Conservation (phyloP, 2,888 invertebrate genomes). For the Andrena minutula region DNA sequence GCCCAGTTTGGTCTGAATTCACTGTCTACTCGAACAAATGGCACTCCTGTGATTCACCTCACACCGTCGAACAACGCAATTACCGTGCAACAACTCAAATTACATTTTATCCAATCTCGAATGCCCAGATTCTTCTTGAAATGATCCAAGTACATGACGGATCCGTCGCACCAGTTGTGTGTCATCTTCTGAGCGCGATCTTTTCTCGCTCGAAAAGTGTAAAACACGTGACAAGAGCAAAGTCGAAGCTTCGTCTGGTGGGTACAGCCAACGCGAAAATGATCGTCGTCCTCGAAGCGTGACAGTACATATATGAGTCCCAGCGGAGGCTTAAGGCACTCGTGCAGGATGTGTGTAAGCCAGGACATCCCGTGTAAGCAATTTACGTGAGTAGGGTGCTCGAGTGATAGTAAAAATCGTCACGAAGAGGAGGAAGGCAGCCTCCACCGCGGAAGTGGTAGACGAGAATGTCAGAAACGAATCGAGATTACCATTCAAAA, state of each 20-base stretch:
- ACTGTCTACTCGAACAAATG: not conserved
- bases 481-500: not conserved
- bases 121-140: conserved; percentile 29
- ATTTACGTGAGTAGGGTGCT: conserved; percentile 60
- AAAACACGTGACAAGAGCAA: not conserved
- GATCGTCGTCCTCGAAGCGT: conserved; percentile 66
- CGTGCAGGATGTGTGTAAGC: conserved; percentile 74
- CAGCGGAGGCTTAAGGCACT: conserved; percentile 27
- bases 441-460: not conserved
- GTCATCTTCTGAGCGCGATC: conserved; percentile 24
- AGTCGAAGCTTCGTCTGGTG: conserved; percentile 20
- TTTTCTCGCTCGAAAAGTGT: not conserved
- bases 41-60: not conserved
- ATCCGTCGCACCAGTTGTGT: conserved; percentile 38
- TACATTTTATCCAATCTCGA: conserved; percentile 51
- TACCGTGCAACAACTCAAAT: conserved; percentile 22
- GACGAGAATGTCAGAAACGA: conserved; percentile 4
- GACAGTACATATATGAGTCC: conserved; percentile 68
- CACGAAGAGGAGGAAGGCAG: conserved; percentile 1
- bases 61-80: not conserved
- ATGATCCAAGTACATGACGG: not conserved
- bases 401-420: conserved; percentile 45
- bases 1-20: no score
- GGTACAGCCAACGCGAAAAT: conserved; percentile 51
- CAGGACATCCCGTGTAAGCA: conserved; percentile 78